Evolutionary conservation across 2,888 invertebrate species (phyloP), one percentile per base, ranked within the genome.

Genomic region (Eristalis pertinax): DNA sequence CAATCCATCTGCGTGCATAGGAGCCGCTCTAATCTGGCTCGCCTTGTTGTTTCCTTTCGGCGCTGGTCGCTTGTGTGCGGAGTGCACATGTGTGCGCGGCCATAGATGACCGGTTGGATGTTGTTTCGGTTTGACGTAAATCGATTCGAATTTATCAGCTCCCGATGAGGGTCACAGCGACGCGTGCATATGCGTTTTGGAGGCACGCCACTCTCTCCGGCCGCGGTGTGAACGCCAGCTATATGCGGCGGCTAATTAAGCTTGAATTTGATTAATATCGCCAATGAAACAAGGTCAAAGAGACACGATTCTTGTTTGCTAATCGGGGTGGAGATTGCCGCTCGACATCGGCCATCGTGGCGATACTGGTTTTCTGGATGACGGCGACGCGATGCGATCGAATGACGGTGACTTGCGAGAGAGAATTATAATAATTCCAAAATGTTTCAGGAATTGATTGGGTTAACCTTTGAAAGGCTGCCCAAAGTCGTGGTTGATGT

Each of bases 221-320:
- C 38, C 38, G 38, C 38, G 38, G 11, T 38, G 35, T 5, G 32
- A 7, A n/a, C 7, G 32, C 32, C 7, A 1, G 38, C 11, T 24
- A 24, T 8, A 26, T n/a, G n/a, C n/a, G n/a, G n/a, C 26, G 24
- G 60, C 26, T 26, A 67, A 38, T 35, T 32, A 64, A 64, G 32
- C 43, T 35, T 74, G 29, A 7, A 4, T 56, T 74, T 50, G 50
- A 74, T 64, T 32, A n/a, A 26, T 41, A 62, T 38, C 26, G 26
- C 62, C 72, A n/a, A n/a, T 22, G 32, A 32, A 50, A 56, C 64
- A 74, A 74, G 74, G 74, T 65, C 64, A 73, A 73, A 43, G 11
- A 10, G 24, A 50, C 4, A 24, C 24, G n/a, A n/a, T 35, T 50
- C 29, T 73, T 22, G 22, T 73, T n/a, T 26, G 63, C 32, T 32